Conservation (phyloP, 2,888 invertebrate species). For the Chymomyza amoena region DNA sequence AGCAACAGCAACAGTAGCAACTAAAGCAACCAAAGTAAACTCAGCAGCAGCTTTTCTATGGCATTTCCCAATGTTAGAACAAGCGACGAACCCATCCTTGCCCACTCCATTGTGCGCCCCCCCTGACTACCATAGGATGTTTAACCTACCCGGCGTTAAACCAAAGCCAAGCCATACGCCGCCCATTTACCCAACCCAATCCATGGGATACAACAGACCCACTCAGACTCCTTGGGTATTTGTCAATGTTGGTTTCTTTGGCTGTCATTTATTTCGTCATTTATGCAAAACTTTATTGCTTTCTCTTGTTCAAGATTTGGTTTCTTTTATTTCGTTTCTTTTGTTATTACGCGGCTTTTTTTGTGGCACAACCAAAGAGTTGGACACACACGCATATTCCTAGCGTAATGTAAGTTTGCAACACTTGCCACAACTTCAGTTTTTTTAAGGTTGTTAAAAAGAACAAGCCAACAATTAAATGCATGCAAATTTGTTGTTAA, state of each 20-base stretch:
- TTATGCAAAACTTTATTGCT: slow-evolving; percentile 74
- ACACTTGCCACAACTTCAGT: background rate
- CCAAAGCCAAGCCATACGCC: slow-evolving; percentile 13
- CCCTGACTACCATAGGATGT: slow-evolving; percentile 34
- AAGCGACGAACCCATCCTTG: slow-evolving; percentile 20
- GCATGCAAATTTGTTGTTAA: slow-evolving; percentile 47
- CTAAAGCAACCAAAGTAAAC: slow-evolving; percentile 18
- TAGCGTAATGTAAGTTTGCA: background rate
- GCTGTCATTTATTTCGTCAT: slow-evolving; percentile 74
- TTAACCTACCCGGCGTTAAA: slow-evolving; percentile 44
- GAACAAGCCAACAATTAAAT: slow-evolving; percentile 51
- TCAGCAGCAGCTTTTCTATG: slow-evolving; percentile 55
- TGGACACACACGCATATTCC: background rate
- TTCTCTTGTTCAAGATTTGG: slow-evolving; percentile 38
- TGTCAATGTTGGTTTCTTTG: slow-evolving; percentile 68
- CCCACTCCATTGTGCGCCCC: slow-evolving; percentile 5
- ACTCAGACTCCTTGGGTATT: slow-evolving; percentile 37
- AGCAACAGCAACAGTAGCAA: slow-evolving; percentile 26
- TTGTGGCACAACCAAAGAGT: background rate
- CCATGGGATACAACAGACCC: background rate
- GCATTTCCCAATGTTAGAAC: slow-evolving; percentile 45
- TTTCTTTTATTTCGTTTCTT: background rate
- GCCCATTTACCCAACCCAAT: background rate
- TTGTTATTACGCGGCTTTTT: background rate
- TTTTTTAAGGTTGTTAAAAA: background rate